Conservation (phyloP, 2,113 vertebrate genomes). For the Ammodytes marinus region DNA sequence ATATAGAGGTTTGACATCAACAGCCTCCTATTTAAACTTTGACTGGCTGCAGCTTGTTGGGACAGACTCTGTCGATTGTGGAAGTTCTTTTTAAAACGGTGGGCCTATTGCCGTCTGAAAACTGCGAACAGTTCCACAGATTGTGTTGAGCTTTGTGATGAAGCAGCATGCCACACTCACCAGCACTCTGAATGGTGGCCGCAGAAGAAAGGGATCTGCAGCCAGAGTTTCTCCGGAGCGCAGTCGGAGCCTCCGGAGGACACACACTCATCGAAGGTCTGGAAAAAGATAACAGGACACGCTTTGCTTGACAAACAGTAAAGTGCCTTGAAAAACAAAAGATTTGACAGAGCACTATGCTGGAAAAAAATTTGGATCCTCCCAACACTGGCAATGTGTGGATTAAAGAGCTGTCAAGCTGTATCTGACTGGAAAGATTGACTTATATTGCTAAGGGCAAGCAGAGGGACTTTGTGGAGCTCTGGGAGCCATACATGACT, state of each 20-base stretch:
- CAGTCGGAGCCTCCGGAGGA: conserved; percentile 96
- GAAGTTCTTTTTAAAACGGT: background rate
- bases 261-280: conserved; percentile 99
- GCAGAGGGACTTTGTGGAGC: too few species aligned
- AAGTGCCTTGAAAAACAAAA: background rate
- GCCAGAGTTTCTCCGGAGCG: conserved; percentile 98
- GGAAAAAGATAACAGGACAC: conserved; percentile 43
- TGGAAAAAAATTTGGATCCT: too few species aligned
- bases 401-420: too few species aligned
- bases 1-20: background rate
- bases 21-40: background rate
- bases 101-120: background rate
- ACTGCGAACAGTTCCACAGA: background rate
- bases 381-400: too few species aligned
- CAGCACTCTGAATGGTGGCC: conserved; percentile 99
- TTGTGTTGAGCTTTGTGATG: background rate
- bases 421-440: too few species aligned
- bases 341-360: too few species aligned
- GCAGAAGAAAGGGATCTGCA: conserved; percentile 99
- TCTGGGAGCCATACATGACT: too few species aligned
- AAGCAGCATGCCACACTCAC: conserved; percentile 80
- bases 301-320: background rate
- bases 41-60: background rate
- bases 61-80: background rate
- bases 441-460: too few species aligned